Base-by-base conservation (phyloP, 1,140 invertebrate species). In the Nixonia krombeini region DNA sequence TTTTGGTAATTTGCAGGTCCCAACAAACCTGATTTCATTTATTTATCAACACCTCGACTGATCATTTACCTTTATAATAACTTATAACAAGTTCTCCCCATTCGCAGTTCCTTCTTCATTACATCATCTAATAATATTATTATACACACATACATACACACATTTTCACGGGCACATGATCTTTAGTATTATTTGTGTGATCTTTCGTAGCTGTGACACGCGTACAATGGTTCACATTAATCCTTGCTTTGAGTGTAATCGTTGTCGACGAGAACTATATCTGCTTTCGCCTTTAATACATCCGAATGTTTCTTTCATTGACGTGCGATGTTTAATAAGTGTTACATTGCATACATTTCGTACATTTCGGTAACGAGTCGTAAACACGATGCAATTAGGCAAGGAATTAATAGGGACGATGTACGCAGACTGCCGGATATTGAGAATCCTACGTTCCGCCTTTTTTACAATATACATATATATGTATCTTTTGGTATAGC, bases 41-140 rank as follows among this genome's bases (percentile, higher is more conserved):
- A 76, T 75, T 79, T 71, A 75, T 62, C 75, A 73, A 69, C 75
- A 65, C 58, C 61, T 74, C 52, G 49, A 56, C 69, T 68, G 71
- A 72, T 75, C 70, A 55, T 69, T 69, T 63, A 25, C 70, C 58
- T 50, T 51, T 70, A 62, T 78, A 79, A 76, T 80, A 77, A 79
- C 70, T 76, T 76, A 72, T 78, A 79, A 79, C 76, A 79, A 79
- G n/a, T 65, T 69, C 51, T 42, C 65, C 41, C 64, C 57, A 70
- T 49, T 51, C 59, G 64, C 63, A 23, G 59, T 52, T 66, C 21
- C 40, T 61, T 23, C 51, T 41, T 53, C 65, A 52, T 69, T 63
- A 63, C 52, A 40, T 66, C 45, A 46, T 59, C 62, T 64, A 56
- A 62, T 57, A 21, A 35, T 38, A 23, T 44, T 45, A 58, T 62